These are phyloP conservation scores for Tragelaphus eurycerus DNA, from an alignment of 2,797 vertebrate genomes.

Conservation along the genomic window DNA sequence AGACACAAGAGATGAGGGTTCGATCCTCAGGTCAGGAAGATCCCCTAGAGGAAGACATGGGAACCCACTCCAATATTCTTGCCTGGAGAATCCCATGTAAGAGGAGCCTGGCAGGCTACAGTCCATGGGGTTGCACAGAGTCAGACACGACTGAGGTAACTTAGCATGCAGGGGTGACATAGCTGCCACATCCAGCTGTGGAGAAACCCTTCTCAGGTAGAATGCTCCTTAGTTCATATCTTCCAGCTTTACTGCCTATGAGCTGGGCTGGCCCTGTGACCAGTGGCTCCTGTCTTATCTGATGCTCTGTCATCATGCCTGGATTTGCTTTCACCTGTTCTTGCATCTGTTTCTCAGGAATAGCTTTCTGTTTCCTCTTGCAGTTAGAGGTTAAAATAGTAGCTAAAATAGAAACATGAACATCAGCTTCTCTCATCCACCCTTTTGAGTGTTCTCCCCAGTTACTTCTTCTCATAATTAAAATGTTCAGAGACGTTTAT, in stretches of 20 bases:
- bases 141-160: not conserved
- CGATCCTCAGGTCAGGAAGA: not conserved
- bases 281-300: not conserved
- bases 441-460: not conserved
- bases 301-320: too few relatives aligned
- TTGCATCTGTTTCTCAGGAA: not conserved
- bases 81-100: not conserved
- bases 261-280: not conserved
- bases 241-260: not conserved
- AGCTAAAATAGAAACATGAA: not conserved
- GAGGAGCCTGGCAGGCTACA: not conserved
- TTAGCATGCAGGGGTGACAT: not conserved
- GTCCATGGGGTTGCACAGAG: accelerated
- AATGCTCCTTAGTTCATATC: too few relatives aligned
- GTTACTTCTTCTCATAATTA: not conserved
- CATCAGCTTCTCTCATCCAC: not conserved
- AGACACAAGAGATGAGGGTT: not conserved
- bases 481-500: not conserved
- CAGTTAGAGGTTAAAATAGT: not conserved
- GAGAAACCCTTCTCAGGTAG: not conserved
- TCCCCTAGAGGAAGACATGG: not conserved
- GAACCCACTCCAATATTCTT: not conserved
- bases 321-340: not conserved
- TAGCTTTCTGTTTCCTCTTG: not conserved
- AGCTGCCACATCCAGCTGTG: not conserved